Evolutionary conservation across 2,113 vertebrate genomes (phyloP).

Genomic region (Melanerpes aurifrons): DNA sequence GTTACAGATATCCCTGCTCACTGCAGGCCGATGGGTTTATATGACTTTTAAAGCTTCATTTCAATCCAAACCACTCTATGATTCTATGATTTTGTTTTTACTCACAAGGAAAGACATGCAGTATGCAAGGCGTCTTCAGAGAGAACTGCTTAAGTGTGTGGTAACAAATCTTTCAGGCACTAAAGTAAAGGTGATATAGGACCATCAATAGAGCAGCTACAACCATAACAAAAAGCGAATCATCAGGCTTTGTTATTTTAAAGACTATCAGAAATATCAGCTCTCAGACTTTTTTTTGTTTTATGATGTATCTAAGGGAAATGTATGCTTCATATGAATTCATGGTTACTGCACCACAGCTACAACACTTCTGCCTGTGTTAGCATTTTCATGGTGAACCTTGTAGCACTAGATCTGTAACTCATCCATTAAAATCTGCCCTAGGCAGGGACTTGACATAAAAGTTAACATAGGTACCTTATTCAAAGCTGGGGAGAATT

Average conservation of each 20-base stretch:
- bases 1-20: no score
- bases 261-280: not conserved
- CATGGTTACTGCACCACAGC: conserved; percentile 18
- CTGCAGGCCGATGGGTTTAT: no score
- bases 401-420: not conserved
- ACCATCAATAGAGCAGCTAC: not conserved
- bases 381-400: conserved; percentile 35
- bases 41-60: no score
- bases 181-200: conserved; percentile 13
- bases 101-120: not conserved
- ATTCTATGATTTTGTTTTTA: not conserved
- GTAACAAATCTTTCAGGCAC: not conserved
- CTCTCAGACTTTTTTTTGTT: not conserved
- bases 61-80: no score
- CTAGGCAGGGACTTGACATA: not conserved
- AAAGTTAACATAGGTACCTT: not conserved
- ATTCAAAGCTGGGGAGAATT: not conserved
- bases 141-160: not conserved
- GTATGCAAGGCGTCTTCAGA: not conserved
- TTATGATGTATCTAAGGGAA: not conserved
- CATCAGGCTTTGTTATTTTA: not conserved
- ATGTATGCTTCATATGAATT: not conserved
- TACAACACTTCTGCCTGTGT: not conserved
- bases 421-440: not conserved
- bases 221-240: not conserved